A percentile compares a stretch with the other conserved stretches of the same genome.
These are phyloP conservation scores for Phylloscopus trochiloides DNA, from an alignment of 2,113 vertebrate genomes.

Conservation along the genomic window DNA sequence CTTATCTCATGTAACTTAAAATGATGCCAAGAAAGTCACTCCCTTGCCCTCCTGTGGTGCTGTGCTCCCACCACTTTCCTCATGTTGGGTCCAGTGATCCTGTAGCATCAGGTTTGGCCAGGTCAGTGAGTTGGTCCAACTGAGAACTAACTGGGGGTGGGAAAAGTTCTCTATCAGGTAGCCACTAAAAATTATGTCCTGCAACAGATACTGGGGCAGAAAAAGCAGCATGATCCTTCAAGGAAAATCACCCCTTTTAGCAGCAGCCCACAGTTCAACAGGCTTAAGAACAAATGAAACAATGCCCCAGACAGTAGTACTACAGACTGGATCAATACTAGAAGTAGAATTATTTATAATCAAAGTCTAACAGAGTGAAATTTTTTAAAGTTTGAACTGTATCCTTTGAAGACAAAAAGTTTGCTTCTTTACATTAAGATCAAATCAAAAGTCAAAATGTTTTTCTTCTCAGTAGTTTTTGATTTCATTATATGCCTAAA, in stretches of 20 bases:
- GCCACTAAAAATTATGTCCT: neutral
- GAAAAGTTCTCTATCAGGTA: neutral
- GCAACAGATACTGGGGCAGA: neutral
- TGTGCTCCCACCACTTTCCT: neutral
- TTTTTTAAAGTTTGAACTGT: neutral
- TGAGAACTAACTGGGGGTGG: neutral
- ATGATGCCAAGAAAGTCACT: neutral
- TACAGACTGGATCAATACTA: neutral
- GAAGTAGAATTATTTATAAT: neutral
- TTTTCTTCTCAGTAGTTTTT: neutral
- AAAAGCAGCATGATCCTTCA: neutral
- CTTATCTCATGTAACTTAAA: neutral
- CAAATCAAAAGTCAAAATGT: neutral
- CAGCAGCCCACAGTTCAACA: neutral
- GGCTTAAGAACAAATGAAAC: neutral
- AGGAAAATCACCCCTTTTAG: neutral
- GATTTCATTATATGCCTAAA: neutral
- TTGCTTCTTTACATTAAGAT: neutral
- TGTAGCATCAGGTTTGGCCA: neutral
- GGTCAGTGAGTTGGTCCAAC: neutral
- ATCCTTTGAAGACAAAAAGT: neutral
- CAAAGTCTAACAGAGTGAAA: neutral
- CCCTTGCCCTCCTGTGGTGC: neutral
- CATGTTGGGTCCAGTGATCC: neutral
- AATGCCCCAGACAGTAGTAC: neutral